phyloP scores from a whole-genome alignment of 2,888 invertebrate genomes.

The Cataglyphis livida region DNA sequence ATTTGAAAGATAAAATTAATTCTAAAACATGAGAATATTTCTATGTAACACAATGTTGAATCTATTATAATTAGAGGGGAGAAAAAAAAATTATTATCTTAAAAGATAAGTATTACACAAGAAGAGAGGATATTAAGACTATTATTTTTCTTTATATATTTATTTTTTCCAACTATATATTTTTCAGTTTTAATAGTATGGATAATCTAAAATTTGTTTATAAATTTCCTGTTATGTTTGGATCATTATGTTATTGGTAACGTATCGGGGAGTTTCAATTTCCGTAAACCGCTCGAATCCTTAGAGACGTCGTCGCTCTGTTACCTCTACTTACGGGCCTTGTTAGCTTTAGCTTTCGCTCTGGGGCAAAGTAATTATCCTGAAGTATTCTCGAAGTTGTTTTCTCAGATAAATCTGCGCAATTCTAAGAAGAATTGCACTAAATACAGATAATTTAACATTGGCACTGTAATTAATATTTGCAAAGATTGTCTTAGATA shows the following conservation, averaged over 20 bases:
- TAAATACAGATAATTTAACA: constrained; percentile 18
- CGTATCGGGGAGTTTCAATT: constrained; percentile 64
- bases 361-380: constrained; percentile 64
- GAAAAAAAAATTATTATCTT: background rate
- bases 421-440: constrained; percentile 48
- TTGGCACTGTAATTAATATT: constrained; percentile 46
- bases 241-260: constrained; percentile 49
- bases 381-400: constrained; percentile 53
- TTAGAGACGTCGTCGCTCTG: constrained; percentile 44
- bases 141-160: background rate
- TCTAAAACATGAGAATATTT: background rate
- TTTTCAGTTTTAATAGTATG: background rate
- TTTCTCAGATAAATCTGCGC: constrained; percentile 66
- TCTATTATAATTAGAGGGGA: background rate
- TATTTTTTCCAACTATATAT: background rate
- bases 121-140: background rate
- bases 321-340: constrained; percentile 58
- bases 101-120: background rate
- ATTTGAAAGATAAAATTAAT: background rate
- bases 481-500: background rate
- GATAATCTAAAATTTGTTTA: background rate
- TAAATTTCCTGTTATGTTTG: background rate
- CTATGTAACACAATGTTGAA: background rate
- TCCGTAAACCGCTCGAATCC: constrained; percentile 67
- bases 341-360: constrained; percentile 64